Base-by-base conservation (phyloP, 2,888 invertebrate genomes). In the Crocallis elinguaria region DNA sequence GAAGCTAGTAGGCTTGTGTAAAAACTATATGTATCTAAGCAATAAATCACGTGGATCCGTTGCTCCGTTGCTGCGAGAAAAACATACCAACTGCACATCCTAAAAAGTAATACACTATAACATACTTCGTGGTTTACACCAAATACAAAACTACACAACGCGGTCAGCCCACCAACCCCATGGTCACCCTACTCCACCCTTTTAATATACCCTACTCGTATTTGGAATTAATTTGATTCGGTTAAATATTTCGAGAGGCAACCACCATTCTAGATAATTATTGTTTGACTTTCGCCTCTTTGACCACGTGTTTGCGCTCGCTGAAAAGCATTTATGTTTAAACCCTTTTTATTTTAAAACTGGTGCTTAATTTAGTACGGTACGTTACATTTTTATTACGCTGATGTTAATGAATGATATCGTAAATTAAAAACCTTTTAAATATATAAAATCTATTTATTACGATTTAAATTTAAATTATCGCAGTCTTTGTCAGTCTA, bases 221-320 rank as follows among this genome's bases (percentile, higher is more conserved):
- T 84, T 86, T 80, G 78, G 73, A 82, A 86, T 87, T 84, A 87
- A 85, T 85, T 84, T 75, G 68, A 75, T 64, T 68, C 76, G 81
- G 82, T 84, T 79, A 86, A 85, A 85, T 79, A 83, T 82, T 81
- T 75, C 72, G 72, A 66, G 71, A 49, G 66, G 48, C 55, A 41
- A 36, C 62, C 50, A 60, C 59, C 60, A 64, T 67, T 63, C 67
- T 53, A 64, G 65, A 64, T 84, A 81, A 86, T 85, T 77, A 79
- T 75, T 83, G 79, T 85, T 83, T 84, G 80, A 75, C 61, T 77
- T 77, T 73, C 68, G 68, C 69, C 70, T n/a, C n/a, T 64, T 70
- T 69, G 63, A 67, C 68, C 71, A 58, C 60, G 48, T 72, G 67
- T 64, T 63, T 68, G 56, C 53, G 32, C 32, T 44, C 36, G 32